Base-by-base conservation (phyloP, 2,113 vertebrate species). In the Pycnonotus jocosus region DNA sequence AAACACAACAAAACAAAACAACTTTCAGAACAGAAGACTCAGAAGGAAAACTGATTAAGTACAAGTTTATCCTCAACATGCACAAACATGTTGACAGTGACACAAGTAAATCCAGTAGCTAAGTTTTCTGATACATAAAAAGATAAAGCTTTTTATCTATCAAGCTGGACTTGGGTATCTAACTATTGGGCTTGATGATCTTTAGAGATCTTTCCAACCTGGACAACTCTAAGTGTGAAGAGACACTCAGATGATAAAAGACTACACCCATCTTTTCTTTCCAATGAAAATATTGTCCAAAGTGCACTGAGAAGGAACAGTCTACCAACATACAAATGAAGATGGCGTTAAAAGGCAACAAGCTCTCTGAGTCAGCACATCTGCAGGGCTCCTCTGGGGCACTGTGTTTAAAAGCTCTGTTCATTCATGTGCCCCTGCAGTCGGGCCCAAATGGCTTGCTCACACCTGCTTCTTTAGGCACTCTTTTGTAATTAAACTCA, bases 31-130 rank as follows among this genome's bases (percentile, higher is more conserved):
- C 42, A 66, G 37, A 94, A 84, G 83, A 61, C 40, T 45, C 54
- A 76, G 53, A 44, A 92, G 48, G 35, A 86, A 90, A 82, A 93
- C 44, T 82, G 92, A 56, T 72, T 60, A 80, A 93, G 47, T 37
- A n/a, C 8, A 91, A 73, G n/a, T 86, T 53, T 83, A 81, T 83
- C 69, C 83, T 66, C 64, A 73, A 83, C 56, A 70, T 50, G 64
- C 38, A 86, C 25, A 81, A 91, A 70, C 69, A 80, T 10, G 45
- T 40, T 90, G 86, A 88, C 48, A 88, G 79, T 42, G 60, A 91
- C 42, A 88, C 0, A 4, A 69, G 7, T 69, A 53, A 86, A 54
- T 74, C 61, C 51, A 74, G 71, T 9, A 88, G 76, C 22, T 81
- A 57, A 73, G 27, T 56, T 79, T 79, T 68, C 61, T 8, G 8